Evolutionary conservation across 2,888 invertebrate species (phyloP).

Genomic region (Cantharis rustica): DNA sequence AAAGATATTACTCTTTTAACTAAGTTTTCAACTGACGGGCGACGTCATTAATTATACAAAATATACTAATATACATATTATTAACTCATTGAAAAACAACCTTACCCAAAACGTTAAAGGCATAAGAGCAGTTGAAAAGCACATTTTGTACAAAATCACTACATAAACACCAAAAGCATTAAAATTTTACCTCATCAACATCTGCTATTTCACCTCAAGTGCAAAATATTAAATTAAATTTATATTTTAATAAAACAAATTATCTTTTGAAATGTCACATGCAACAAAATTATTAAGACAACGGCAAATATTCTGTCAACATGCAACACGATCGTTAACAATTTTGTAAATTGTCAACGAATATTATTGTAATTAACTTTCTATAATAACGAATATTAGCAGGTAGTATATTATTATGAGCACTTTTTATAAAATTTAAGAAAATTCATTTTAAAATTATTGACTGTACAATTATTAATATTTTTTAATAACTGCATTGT

Average conservation of each 20-base stretch:
- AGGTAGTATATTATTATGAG: neutral
- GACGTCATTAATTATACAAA: conserved; percentile 31
- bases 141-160: neutral
- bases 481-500: too few relatives aligned
- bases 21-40: conserved; percentile 33
- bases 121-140: neutral
- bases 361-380: conserved; percentile 28
- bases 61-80: conserved; percentile 30
- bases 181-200: neutral
- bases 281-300: conserved; percentile 6
- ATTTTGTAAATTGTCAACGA: conserved; percentile 26
- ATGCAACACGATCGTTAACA: conserved; percentile 28
- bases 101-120: neutral
- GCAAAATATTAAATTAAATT: neutral
- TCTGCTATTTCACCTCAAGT: neutral
- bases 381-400: conserved; percentile 8
- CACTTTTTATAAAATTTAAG: neutral
- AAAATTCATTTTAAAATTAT: neutral
- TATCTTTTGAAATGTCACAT: conserved; percentile 21
- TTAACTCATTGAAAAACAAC: conserved; percentile 15
- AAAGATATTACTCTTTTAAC: conserved; percentile 53
- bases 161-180: neutral
- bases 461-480: neutral
- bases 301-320: conserved; percentile 23
- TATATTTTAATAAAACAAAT: conserved; percentile 2